Evolutionary conservation across 2,797 vertebrate genomes (phyloP), one percentile per base, ranked within the genome.

Genomic region (Chanos chanos): DNA sequence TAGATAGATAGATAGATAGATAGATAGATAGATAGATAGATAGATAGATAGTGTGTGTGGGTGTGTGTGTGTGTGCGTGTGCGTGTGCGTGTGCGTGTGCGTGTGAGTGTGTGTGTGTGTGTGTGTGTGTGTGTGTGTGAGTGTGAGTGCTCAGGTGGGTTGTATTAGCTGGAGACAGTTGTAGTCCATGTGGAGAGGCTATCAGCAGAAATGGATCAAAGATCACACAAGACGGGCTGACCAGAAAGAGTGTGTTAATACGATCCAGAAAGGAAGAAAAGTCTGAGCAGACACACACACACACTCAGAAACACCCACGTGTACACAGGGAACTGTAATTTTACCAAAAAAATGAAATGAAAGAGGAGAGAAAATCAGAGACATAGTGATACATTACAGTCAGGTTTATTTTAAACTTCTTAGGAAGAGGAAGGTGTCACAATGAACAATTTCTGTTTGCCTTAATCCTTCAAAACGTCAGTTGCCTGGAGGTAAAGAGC

Each of bases 401-500:
- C 12, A n/a, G n/a, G n/a, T n/a, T n/a, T n/a, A n/a, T 34, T 48
- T 39, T 30, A 7, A 25, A 55, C 31, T 31, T 40, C 43, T 31
- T 24, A 34, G 24, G 37, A 50, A n/a, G 40, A 43, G 43, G 22
- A 19, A 33, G 4, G 24, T n/a, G n/a, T 50, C 62, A 31, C 34
- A 18, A 27, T 36, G 5, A 33, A 43, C 16, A 4, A 30, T 15
- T n/a, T n/a, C 25, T 25, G 5, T 27, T 12, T 18, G 18, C 21
- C 41, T 43, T 39, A 22, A 12, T 19, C 27, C 34, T 24, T 41
- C 18, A 61, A 43, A 51, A 27, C 51, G 12, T 16, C 16, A 16
- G 25, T 41, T 9, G 37, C 48, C 59, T 43, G 48, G 21, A 52
- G 59, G 27, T 13, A 22, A 19, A 12, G 18, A n/a, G n/a, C 55